Evolutionary conservation across 1,140 invertebrate species (phyloP), one percentile per base, ranked within the genome.

Genomic region (Teleogryllus occipitalis): DNA sequence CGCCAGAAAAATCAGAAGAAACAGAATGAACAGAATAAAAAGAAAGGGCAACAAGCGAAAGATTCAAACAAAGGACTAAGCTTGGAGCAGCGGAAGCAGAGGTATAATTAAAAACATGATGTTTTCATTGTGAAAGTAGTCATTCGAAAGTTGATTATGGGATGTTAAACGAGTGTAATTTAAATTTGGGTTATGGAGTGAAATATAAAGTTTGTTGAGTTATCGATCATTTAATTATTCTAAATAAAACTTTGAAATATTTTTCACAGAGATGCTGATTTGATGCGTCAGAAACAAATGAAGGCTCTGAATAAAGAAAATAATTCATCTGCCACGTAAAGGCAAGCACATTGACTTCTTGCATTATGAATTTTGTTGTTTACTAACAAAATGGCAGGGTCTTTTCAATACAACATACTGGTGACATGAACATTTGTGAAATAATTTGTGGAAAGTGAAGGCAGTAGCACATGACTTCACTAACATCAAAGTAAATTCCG

Each of bases 1-100:
- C 89, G 95, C 79, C 90, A 90, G 81, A 96, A 96, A 86, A 93
- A 92, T 85, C 89, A 91, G 83, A 96, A 95, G 85, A 96, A 96
- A 84, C 90, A 90, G 83, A 87, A 90, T 81, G 94, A 95, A 83
- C 79, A 84, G 76, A 85, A 87, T 76, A 94, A 93, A 85, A 91
- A 89, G 81, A 92, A 92, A 86, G 89, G 84, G 83, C 89, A 89
- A 77, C 82, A 84, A 10, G 86, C 88, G 54, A 93, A 88, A 86
- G 89, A 87, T 82, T 91, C 89, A 80, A 92, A 92, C 85, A 89
- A 89, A 83, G 93, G 92, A 73, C 85, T 94, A 85, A 93, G 92
- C 39, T 85, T 95, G 47, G 91, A 93, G 85, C 92, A 94, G 86
- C 88, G 94, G 81, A 93, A 94, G 89, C 90, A 93, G 85, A 91